These are phyloP conservation scores for Ethmia dodecea DNA, from an alignment of 2,888 invertebrate species.

Conservation along the genomic window DNA sequence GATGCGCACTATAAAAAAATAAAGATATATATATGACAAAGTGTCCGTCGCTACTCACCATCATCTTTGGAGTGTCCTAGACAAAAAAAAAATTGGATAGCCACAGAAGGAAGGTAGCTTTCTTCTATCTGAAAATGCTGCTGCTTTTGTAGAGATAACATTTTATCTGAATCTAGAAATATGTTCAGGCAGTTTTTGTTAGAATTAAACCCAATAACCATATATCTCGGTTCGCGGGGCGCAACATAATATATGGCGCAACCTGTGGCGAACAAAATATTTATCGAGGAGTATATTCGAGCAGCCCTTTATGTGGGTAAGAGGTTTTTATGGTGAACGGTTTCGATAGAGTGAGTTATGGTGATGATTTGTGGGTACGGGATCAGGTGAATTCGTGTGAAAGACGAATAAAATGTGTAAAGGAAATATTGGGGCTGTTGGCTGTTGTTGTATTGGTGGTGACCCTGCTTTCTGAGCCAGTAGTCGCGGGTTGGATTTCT, in stretches of 20 bases:
- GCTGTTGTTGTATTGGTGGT: too few species aligned
- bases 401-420: too few species aligned
- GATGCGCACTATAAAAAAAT: too few species aligned
- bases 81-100: too few species aligned
- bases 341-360: slow-evolving; percentile 11
- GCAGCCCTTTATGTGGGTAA: slow-evolving; percentile 24
- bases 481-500: too few species aligned
- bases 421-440: too few species aligned
- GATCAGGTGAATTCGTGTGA: too few species aligned
- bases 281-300: slow-evolving; percentile 34
- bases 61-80: too few species aligned
- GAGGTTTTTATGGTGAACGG: slow-evolving; percentile 22
- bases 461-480: too few species aligned
- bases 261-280: slow-evolving; percentile 33
- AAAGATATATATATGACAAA: too few species aligned
- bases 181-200: slow-evolving; percentile 22
- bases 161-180: slow-evolving; percentile 24
- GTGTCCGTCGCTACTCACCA: too few species aligned
- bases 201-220: slow-evolving; percentile 36
- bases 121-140: background rate
- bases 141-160: slow-evolving; percentile 9
- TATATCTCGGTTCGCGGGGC: slow-evolving; percentile 25
- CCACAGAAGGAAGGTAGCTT: background rate
- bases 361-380: too few species aligned
- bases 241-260: slow-evolving; percentile 25